Evolutionary conservation across 1,140 invertebrate species (phyloP).

Genomic region (Drosophila repleta): DNA sequence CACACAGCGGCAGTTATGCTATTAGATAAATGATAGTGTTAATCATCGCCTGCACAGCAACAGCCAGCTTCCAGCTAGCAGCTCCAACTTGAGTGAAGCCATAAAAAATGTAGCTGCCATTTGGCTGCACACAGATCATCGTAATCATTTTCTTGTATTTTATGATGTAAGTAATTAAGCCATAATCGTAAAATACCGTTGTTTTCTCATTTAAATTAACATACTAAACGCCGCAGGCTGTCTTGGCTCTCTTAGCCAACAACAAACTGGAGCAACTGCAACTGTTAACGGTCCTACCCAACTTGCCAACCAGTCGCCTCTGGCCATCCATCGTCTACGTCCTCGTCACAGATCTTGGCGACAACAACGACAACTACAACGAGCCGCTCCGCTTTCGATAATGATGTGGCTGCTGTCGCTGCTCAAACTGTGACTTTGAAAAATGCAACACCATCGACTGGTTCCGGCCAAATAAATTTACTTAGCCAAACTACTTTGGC

Average conservation of each 20-base stretch:
- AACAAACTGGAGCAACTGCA: conserved; percentile 58
- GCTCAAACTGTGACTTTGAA: conserved; percentile 54
- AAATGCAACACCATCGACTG: conserved; percentile 45
- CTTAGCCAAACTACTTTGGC: conserved; percentile 4
- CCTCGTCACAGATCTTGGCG: conserved; percentile 50
- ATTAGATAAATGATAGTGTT: conserved; percentile 75
- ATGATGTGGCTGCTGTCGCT: conserved; percentile 43
- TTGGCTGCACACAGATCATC: conserved; percentile 42
- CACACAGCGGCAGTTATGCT: conserved; percentile 32
- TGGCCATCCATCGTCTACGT: conserved; percentile 32
- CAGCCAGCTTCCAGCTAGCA: neutral
- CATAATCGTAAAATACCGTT: conserved; percentile 78
- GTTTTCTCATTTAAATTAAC: conserved; percentile 78
- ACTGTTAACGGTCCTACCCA: conserved; percentile 38
- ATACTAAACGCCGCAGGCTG: conserved; percentile 49
- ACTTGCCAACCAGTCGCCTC: conserved; percentile 45
- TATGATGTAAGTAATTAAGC: conserved; percentile 75
- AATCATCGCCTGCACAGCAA: conserved; percentile 45
- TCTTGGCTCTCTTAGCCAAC: neutral
- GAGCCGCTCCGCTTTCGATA: conserved; percentile 14
- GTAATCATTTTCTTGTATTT: conserved; percentile 45
- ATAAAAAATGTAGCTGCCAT: conserved; percentile 54
- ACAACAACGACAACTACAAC: conserved; percentile 18
- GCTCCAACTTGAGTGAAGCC: neutral
- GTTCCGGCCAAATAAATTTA: conserved; percentile 32